Conservation (phyloP, 2,113 vertebrate genomes). For the Pteronura brasiliensis region DNA sequence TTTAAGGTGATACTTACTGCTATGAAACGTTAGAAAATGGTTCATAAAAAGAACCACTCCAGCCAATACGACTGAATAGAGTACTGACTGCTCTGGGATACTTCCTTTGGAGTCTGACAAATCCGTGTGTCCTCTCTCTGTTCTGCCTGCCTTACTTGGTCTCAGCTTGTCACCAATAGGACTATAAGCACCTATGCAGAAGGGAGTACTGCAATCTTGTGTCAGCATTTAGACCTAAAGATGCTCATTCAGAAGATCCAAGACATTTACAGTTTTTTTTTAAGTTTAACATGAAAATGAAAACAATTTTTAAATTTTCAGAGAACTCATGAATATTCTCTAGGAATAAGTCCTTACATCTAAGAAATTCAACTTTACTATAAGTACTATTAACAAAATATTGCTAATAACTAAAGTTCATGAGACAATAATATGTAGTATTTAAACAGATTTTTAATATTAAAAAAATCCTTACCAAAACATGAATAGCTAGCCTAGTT, state of each 20-base stretch:
- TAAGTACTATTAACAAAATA: neutral
- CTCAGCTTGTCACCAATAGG: neutral
- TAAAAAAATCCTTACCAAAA: neutral
- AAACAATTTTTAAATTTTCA: conserved; percentile 9
- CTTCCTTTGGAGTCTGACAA: neutral
- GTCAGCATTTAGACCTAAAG: neutral
- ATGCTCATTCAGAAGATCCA: neutral
- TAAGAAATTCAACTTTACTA: neutral
- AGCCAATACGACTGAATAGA: neutral
- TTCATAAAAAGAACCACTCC: neutral
- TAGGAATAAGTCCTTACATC: neutral
- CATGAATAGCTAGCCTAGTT: neutral
- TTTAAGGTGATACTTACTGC: neutral
- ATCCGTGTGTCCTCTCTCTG: neutral
- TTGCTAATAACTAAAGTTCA: neutral
- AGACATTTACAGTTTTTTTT: neutral
- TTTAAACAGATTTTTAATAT: neutral
- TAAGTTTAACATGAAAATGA: conserved; percentile 5
- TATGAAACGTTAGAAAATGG: neutral
- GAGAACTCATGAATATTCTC: neutral
- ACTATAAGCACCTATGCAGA: neutral
- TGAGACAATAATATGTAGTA: neutral
- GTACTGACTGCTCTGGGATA: neutral
- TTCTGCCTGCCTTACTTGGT: neutral
- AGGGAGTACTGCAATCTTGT: neutral